A percentile compares a stretch with the other conserved stretches of the same genome.
Conservation (phyloP, 2,888 invertebrate genomes). For the Panorpa germanica region DNA sequence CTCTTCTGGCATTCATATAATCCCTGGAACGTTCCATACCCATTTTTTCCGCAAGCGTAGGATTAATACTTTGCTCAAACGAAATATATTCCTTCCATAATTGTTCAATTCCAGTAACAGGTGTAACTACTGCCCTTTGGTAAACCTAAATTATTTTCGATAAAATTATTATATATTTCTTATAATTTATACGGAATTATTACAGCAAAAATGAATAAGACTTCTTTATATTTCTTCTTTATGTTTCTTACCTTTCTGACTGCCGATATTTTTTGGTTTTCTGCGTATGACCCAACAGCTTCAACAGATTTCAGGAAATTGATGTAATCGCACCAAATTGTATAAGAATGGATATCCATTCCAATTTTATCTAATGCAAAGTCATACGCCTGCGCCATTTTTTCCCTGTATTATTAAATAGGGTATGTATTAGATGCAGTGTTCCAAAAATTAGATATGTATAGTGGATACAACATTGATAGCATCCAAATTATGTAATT, state of each 20-base stretch:
- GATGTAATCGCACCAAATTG: constrained; percentile 97
- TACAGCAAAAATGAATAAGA: neutral
- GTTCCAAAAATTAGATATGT: neutral
- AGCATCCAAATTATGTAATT: neutral
- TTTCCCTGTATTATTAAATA: constrained; percentile 50
- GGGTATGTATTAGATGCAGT: neutral
- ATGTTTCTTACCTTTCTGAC: constrained; percentile 59
- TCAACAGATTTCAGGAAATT: constrained; percentile 90
- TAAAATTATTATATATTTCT: neutral
- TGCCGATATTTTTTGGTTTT: constrained; percentile 97
- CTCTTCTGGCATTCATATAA: constrained; percentile 92
- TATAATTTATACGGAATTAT: neutral
- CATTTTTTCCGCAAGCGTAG: constrained; percentile 83
- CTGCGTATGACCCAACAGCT: constrained; percentile 96
- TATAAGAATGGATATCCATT: constrained; percentile 91
- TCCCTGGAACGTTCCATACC: constrained; percentile 90
- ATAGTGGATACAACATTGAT: constrained; percentile 1
- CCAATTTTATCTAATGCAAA: constrained; percentile 98
- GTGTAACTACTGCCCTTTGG: constrained; percentile 89
- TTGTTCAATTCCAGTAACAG: constrained; percentile 92
- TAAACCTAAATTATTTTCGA: constrained; percentile 42
- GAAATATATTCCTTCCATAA: constrained; percentile 96
- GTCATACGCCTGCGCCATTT: constrained; percentile 99
- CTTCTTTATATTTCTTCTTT: neutral
- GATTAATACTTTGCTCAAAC: constrained; percentile 80